Conservation (phyloP, 2,888 invertebrate species). For the Amblyjoppa proteus region DNA sequence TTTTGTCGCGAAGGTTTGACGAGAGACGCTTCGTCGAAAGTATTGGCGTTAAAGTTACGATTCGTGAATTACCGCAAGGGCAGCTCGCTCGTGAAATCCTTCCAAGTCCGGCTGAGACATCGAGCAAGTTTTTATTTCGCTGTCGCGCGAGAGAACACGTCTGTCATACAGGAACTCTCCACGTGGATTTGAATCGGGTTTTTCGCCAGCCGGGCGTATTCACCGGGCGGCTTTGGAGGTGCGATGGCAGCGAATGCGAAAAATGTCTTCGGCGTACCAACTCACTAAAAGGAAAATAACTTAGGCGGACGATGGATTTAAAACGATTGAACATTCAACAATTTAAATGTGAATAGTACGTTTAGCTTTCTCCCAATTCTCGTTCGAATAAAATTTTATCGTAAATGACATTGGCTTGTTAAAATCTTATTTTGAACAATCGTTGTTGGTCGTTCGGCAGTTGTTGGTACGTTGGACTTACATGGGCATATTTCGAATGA, state of each 20-base stretch:
- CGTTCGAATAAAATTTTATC: too few species aligned
- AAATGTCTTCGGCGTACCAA: background rate
- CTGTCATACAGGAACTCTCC: constrained; percentile 22
- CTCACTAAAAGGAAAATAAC: background rate
- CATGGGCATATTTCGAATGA: too few species aligned
- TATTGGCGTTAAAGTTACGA: constrained; percentile 8
- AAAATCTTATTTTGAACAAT: too few species aligned
- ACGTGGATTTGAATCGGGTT: constrained; percentile 8
- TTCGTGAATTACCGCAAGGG: constrained; percentile 76
- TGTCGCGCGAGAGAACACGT: background rate
- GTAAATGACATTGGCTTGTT: too few species aligned
- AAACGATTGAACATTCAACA: too few species aligned
- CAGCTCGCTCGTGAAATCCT: constrained; percentile 77
- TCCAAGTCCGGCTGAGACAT: constrained; percentile 74
- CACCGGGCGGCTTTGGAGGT: background rate
- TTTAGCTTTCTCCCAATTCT: too few species aligned
- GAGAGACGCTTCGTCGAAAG: background rate
- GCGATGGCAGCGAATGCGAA: too few species aligned
- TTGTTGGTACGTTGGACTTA: too few species aligned
- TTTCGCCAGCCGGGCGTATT: background rate
- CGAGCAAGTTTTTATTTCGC: constrained; percentile 37
- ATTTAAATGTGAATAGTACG: too few species aligned
- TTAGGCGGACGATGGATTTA: background rate
- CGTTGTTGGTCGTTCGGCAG: too few species aligned
- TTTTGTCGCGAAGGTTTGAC: background rate